Conservation (phyloP, 2,888 invertebrate genomes). For the Chaitophorus viminalis region DNA sequence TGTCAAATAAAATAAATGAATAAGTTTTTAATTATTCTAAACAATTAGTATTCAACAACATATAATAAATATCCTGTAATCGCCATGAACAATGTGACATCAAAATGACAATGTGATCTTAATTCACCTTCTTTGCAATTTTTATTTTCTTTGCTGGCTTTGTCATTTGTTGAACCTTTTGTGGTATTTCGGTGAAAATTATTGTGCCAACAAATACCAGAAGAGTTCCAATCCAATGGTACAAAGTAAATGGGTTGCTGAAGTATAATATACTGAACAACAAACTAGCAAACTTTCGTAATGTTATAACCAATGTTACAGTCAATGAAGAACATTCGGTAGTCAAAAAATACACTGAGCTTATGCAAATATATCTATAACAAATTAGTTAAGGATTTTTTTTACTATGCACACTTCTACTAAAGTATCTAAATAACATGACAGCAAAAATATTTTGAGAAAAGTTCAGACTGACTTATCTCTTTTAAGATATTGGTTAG, state of each 20-base stretch:
- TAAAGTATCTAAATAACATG: background rate
- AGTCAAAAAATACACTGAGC: conserved; percentile 92
- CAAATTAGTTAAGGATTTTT: conserved; percentile 65
- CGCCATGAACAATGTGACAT: background rate
- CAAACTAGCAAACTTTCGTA: conserved; percentile 93
- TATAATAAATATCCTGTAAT: conserved; percentile 13
- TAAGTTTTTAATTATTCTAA: conserved; percentile 55
- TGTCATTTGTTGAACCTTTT: conserved; percentile 59
- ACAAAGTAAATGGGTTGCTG: conserved; percentile 89
- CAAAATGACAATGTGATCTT: background rate
- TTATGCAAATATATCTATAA: conserved; percentile 84
- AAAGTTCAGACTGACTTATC: background rate
- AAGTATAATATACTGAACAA: conserved; percentile 96
- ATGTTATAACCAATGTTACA: conserved; percentile 93
- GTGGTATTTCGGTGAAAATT: conserved; percentile 83
- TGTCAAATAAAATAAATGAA: conserved; percentile 54
- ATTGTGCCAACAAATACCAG: conserved; percentile 93
- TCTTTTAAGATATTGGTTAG: too few relatives aligned
- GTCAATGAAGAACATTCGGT: conserved; percentile 94
- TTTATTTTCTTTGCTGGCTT: conserved; percentile 2
- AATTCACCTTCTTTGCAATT: conserved; percentile 30
- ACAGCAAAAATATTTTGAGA: background rate
- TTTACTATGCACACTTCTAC: background rate
- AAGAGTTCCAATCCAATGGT: conserved; percentile 90
- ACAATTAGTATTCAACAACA: conserved; percentile 37